Conservation (phyloP, 2,888 invertebrate species). For the Chaetogeoica ovagalla region DNA sequence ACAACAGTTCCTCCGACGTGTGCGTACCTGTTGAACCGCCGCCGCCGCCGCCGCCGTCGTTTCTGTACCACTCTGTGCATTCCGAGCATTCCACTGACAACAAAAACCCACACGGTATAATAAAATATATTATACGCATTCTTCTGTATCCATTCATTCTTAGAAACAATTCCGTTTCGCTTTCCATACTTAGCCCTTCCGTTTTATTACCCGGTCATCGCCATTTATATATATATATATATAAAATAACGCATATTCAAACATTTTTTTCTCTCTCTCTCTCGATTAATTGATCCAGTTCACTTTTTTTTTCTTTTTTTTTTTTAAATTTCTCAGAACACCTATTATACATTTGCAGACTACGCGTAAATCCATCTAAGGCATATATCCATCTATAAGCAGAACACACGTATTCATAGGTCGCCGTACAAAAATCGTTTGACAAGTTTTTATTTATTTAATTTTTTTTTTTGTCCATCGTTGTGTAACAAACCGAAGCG, state of each 20-base stretch:
- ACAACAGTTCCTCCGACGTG: not conserved
- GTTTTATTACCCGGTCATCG: constrained; percentile 47
- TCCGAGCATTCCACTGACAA: constrained; percentile 44
- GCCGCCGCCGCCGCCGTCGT: too few species aligned
- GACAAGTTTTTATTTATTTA: constrained; percentile 1
- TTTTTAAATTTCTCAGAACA: constrained; percentile 49
- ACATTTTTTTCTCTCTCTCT: constrained; percentile 26
- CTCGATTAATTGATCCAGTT: constrained; percentile 38
- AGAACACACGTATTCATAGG: constrained; percentile 6
- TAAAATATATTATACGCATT: constrained; percentile 7
- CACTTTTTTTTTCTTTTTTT: constrained; percentile 42
- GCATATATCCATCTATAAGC: not conserved
- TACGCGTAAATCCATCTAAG: constrained; percentile 33
- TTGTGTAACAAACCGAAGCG: too few species aligned
- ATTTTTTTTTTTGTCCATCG: too few species aligned
- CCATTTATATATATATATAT: constrained; percentile 18
- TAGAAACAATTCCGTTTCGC: constrained; percentile 48
- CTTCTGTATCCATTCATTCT: constrained; percentile 34
- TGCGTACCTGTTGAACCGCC: not conserved
- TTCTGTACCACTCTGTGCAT: constrained; percentile 7
- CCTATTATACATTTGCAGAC: constrained; percentile 40
- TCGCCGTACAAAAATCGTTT: constrained; percentile 17
- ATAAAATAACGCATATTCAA: constrained; percentile 25
- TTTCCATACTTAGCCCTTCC: constrained; percentile 48
- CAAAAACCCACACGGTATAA: constrained; percentile 22